A percentile compares a stretch with the other conserved stretches of the same genome.
These are phyloP conservation scores for Pterocles burchelli DNA, from an alignment of 2,113 vertebrate species.

Conservation along the genomic window DNA sequence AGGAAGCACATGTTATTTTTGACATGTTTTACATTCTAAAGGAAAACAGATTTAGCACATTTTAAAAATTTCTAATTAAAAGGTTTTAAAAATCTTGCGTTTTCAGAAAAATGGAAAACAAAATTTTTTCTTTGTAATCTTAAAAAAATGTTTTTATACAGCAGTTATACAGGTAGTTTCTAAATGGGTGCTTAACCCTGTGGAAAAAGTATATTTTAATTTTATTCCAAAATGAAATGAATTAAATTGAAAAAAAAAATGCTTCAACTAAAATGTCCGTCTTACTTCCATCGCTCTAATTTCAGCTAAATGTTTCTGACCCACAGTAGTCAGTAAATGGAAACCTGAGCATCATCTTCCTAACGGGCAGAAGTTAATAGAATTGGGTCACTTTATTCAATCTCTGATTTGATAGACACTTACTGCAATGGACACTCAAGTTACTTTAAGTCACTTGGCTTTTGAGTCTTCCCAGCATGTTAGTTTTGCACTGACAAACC, in stretches of 20 bases:
- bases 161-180: not conserved
- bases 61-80: not conserved
- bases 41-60: not conserved
- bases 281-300: not conserved
- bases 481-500: not conserved
- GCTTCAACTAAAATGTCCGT: not conserved
- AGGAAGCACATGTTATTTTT: not conserved
- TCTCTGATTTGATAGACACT: not conserved
- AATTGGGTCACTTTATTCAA: not conserved
- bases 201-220: not conserved
- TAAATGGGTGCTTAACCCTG: not conserved
- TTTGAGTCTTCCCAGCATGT: not conserved
- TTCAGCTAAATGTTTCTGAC: not conserved
- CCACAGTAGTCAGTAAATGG: not conserved
- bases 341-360: not conserved
- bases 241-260: not conserved
- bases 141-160: not conserved
- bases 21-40: not conserved
- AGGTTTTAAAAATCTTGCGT: not conserved
- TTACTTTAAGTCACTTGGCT: not conserved
- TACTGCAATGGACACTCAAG: too few relatives aligned
- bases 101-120: not conserved
- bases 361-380: not conserved
- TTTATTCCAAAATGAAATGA: not conserved
- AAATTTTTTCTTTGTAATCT: not conserved